Base-by-base conservation (phyloP, 2,888 invertebrate species). In the Philereme transversata region DNA sequence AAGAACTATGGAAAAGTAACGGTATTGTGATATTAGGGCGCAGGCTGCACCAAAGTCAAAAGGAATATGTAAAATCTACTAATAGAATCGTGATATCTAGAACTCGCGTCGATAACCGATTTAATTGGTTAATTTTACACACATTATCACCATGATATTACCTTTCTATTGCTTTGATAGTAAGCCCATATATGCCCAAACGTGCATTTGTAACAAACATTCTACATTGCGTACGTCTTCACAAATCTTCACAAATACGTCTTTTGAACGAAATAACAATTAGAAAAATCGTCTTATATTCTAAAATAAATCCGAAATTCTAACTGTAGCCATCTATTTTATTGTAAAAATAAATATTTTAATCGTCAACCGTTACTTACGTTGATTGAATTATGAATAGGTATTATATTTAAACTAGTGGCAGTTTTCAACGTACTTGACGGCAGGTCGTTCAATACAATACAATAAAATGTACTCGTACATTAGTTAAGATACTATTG, bases 381-480 rank as follows among this genome's bases (percentile, higher is more conserved):
- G 67, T 78, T 82, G 82, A 82, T 79, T 77, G 73, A 82, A 81
- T 82, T 79, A 83, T 78, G 78, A 80, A 81, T 83, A 78, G 82
- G 83, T 84, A 84, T 87, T 85, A 87, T 80, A 81, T 79, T 67
- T 84, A 84, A 78, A 79, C 89, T 92, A 92, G 84, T 92, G 91
- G 91, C 91, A 92, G 91, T 92, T 85, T 83, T 87, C 72, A 80
- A 88, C 83, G 87, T 84, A 88, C 83, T 71, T 82, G 78, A 79
- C 77, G 77, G 81, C 74, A 74, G 71, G 55, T 50, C 62, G 34
- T 45, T 56, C 58, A 46, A 54, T 60, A 64, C 57, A 57, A 61
- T 56, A 65, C 51, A 60, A 55, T 61, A 67, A 69, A 69, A 71
- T 62, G 45, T 70, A 79, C 71, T 75, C 64, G 45, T 70, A 79